Evolutionary conservation across 1,140 invertebrate species (phyloP).

Genomic region (Lasaia peninsularis): DNA sequence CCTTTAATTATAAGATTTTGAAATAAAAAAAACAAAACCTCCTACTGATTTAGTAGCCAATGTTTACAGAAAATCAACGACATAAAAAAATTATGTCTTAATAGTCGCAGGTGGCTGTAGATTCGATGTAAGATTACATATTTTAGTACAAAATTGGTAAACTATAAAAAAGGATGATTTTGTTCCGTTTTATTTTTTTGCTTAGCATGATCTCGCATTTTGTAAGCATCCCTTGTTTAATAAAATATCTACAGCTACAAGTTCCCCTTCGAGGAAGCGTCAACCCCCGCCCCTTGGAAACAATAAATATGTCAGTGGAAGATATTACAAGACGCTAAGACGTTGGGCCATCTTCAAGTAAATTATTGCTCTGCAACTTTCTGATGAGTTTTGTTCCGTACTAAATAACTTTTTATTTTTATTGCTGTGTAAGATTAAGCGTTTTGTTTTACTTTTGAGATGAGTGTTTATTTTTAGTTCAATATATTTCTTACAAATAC

Average conservation of each 20-base stretch:
- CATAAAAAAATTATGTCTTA: slow-evolving; percentile 22
- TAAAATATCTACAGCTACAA: slow-evolving; percentile 31
- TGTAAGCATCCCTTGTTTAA: slow-evolving; percentile 38
- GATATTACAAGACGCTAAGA: slow-evolving; percentile 67
- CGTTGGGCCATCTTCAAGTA: slow-evolving; percentile 57
- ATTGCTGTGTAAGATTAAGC: slow-evolving; percentile 45
- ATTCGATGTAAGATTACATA: background rate
- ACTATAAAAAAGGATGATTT: background rate
- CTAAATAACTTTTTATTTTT: slow-evolving; percentile 68
- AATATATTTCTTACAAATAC: too few relatives aligned
- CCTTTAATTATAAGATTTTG: background rate
- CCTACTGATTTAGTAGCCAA: slow-evolving; percentile 20
- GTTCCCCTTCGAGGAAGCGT: slow-evolving; percentile 47
- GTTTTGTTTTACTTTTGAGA: slow-evolving; percentile 13
- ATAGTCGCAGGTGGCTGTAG: slow-evolving; percentile 11
- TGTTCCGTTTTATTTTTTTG: slow-evolving; percentile 11
- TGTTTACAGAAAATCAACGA: slow-evolving; percentile 16
- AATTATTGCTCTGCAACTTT: slow-evolving; percentile 71
- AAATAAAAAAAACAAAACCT: slow-evolving; percentile 3
- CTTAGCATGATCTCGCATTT: slow-evolving; percentile 17
- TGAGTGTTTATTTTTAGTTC: background rate
- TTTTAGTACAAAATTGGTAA: slow-evolving; percentile 6
- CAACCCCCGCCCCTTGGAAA: slow-evolving; percentile 54
- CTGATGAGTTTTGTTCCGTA: slow-evolving; percentile 62
- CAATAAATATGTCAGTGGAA: slow-evolving; percentile 74